Conservation (phyloP, 2,888 invertebrate genomes). For the Chrysina gloriosa region DNA sequence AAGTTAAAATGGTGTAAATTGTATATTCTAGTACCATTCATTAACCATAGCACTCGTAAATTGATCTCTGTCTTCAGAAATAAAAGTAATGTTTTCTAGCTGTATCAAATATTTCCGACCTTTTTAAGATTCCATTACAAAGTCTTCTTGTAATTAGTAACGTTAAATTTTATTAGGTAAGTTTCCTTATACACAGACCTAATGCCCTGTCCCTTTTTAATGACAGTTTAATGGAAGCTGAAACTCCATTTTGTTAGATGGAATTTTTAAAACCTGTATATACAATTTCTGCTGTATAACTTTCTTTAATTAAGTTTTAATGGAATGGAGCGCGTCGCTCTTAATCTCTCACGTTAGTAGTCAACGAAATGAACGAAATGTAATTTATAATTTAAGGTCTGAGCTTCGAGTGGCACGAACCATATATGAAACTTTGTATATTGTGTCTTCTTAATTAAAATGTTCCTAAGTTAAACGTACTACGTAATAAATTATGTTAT, state of each 20-base stretch:
- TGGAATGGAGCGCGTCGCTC: background rate
- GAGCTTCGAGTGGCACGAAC: background rate
- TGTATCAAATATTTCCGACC: no score
- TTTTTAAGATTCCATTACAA: no score
- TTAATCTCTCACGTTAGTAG: background rate
- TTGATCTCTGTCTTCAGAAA: no score
- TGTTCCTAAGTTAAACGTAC: background rate
- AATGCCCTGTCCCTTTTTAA: background rate
- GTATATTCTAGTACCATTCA: no score
- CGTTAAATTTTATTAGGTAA: no score
- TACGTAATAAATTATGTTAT: no score
- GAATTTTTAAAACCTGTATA: background rate
- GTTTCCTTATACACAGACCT: no score
- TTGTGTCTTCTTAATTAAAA: slow-evolving; percentile 4
- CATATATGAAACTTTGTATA: slow-evolving; percentile 5
- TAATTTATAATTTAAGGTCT: slow-evolving; percentile 11
- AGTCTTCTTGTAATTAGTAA: no score
- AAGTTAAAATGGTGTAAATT: no score
- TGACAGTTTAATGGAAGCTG: background rate
- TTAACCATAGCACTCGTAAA: no score
- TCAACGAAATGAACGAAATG: slow-evolving; percentile 1
- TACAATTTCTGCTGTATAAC: background rate
- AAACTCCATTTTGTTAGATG: background rate
- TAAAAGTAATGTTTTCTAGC: no score
- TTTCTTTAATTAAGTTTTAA: slow-evolving; percentile 10